These are phyloP conservation scores for Cryptoblepharus egeriae DNA, from an alignment of 2,797 vertebrate genomes.

Conservation along the genomic window DNA sequence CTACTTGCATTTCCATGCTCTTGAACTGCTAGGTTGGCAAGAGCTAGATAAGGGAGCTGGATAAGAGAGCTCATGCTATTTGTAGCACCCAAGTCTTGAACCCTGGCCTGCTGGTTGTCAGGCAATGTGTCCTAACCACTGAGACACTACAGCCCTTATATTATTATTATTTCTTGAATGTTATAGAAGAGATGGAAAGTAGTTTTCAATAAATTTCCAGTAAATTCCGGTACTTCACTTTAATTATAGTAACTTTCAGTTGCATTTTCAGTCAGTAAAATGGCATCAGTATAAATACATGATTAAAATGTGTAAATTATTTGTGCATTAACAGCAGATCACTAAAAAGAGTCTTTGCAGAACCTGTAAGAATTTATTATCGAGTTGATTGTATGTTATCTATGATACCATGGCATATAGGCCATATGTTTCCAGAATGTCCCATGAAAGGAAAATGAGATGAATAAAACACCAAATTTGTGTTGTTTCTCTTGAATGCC, in stretches of 20 bases:
- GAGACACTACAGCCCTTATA: too few relatives aligned
- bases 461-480: neutral
- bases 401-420: neutral
- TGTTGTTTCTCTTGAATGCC: neutral
- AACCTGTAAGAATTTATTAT: too few relatives aligned
- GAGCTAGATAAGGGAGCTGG: too few relatives aligned
- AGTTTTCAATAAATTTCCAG: neutral
- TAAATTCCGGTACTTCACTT: neutral
- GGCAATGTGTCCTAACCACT: too few relatives aligned
- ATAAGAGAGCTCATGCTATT: too few relatives aligned
- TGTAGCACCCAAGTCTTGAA: too few relatives aligned
- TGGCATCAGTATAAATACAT: neutral
- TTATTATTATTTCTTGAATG: too few relatives aligned
- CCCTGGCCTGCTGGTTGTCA: too few relatives aligned
- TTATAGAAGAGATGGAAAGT: neutral
- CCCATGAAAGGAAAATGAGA: neutral
- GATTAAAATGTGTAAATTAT: neutral
- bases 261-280: neutral
- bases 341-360: too few relatives aligned
- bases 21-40: too few relatives aligned
- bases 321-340: neutral
- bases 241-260: neutral
- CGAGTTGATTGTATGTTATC: too few relatives aligned
- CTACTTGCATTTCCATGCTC: too few relatives aligned
- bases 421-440: neutral